A percentile compares a stretch with the other conserved stretches of the same genome.
phyloP scores from a whole-genome alignment of 1,140 invertebrate species.

The Papilio xuthus region DNA sequence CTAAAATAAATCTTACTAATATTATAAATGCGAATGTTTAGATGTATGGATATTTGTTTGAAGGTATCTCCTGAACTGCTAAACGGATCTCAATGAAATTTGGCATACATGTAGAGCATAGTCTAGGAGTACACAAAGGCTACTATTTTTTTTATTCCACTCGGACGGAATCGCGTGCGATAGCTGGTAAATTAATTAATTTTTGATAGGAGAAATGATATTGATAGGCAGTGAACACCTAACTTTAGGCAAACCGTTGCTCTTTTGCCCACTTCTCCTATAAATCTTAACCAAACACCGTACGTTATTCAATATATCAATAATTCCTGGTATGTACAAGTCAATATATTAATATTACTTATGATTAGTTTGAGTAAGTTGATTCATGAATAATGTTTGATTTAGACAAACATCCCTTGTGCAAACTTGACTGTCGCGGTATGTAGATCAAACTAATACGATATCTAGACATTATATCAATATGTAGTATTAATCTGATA shows the following conservation, averaged over 20 bases:
- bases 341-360: slow-evolving; percentile 27
- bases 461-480: not conserved
- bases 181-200: too few species aligned
- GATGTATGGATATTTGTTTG: too few species aligned
- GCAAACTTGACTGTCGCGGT: slow-evolving; percentile 11
- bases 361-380: slow-evolving; percentile 20
- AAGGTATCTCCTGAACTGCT: too few species aligned
- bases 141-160: too few species aligned
- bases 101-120: too few species aligned
- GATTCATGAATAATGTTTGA: slow-evolving; percentile 30
- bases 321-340: not conserved
- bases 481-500: not conserved
- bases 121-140: too few species aligned
- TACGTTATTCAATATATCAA: not conserved
- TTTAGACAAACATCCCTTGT: slow-evolving; percentile 20
- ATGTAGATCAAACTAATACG: slow-evolving; percentile 17
- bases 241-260: not conserved
- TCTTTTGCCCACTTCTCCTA: not conserved
- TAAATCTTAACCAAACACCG: not conserved
- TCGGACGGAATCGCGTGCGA: too few species aligned
- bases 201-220: too few species aligned
- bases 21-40: too few species aligned
- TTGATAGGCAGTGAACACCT: not conserved
- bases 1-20: too few species aligned
- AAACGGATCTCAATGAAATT: too few species aligned